Evolutionary conservation across 2,113 vertebrate species (phyloP).

Genomic region (Andinoacara biseriatus): DNA sequence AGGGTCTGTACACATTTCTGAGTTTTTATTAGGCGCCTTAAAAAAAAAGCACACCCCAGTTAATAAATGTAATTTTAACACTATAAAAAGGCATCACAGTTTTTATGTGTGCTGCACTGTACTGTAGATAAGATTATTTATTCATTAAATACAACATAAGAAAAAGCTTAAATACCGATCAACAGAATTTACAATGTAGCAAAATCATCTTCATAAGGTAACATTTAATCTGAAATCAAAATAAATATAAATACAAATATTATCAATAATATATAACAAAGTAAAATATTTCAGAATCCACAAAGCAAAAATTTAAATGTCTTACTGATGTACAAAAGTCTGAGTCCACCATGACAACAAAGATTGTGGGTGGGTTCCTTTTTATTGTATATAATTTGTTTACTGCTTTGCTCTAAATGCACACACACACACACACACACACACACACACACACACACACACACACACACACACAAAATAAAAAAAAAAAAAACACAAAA

Average conservation of each 20-base stretch:
- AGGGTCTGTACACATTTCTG: not conserved
- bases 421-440: not conserved
- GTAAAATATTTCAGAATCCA: not conserved
- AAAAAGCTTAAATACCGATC: not conserved
- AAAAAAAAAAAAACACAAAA: too few species aligned
- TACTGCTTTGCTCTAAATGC: too few species aligned
- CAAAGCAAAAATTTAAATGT: not conserved
- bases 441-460: rapidly evolving
- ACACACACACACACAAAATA: too few species aligned
- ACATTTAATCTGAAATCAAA: not conserved
- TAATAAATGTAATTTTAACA: slow-evolving; percentile 2
- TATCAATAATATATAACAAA: not conserved
- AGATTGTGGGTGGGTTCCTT: too few species aligned
- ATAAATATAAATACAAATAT: not conserved
- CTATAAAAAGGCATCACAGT: not conserved
- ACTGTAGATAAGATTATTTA: not conserved
- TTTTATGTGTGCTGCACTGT: not conserved
- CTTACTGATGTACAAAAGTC: not conserved
- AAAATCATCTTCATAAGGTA: not conserved
- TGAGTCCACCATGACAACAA: not conserved
- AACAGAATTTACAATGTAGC: not conserved
- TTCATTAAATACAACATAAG: not conserved
- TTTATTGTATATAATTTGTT: too few species aligned
- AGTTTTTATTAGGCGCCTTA: not conserved
- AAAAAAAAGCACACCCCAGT: not conserved